phyloP scores from a whole-genome alignment of 1,140 invertebrate species.

The Manduca sexta region DNA sequence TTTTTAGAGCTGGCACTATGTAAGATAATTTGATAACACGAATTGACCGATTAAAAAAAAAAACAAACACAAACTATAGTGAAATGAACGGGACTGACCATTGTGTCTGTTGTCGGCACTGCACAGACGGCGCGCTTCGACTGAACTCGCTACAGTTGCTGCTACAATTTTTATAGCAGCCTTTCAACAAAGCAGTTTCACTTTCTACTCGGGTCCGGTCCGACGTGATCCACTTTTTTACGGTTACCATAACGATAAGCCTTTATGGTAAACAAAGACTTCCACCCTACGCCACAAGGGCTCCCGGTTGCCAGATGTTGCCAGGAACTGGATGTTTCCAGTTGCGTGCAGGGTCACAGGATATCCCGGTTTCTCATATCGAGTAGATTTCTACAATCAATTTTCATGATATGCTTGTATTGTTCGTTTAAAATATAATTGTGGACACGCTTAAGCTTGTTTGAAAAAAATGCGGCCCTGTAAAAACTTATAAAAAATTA shows the following conservation, averaged over 20 bases:
- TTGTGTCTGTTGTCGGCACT: conserved; percentile 29
- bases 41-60: conserved; percentile 7
- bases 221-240: conserved; percentile 60
- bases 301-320: background rate
- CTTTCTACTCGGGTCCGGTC: conserved; percentile 59
- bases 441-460: no score
- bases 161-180: conserved; percentile 66
- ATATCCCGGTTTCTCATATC: background rate
- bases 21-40: background rate
- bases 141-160: conserved; percentile 37
- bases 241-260: conserved; percentile 22
- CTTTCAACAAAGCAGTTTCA: conserved; percentile 51
- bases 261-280: conserved; percentile 49
- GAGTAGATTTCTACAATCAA: no score
- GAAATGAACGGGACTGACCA: conserved; percentile 47
- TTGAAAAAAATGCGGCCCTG: no score
- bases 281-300: background rate
- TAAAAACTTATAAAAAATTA: no score
- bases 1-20: background rate
- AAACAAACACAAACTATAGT: conserved; percentile 32
- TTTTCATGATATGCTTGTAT: no score
- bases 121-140: conserved; percentile 38
- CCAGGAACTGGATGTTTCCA: background rate
- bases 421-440: no score
- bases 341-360: background rate